A percentile compares a stretch with the other conserved stretches of the same genome.
phyloP scores from a whole-genome alignment of 2,797 vertebrate genomes.

The Anisognathus igniventris region DNA sequence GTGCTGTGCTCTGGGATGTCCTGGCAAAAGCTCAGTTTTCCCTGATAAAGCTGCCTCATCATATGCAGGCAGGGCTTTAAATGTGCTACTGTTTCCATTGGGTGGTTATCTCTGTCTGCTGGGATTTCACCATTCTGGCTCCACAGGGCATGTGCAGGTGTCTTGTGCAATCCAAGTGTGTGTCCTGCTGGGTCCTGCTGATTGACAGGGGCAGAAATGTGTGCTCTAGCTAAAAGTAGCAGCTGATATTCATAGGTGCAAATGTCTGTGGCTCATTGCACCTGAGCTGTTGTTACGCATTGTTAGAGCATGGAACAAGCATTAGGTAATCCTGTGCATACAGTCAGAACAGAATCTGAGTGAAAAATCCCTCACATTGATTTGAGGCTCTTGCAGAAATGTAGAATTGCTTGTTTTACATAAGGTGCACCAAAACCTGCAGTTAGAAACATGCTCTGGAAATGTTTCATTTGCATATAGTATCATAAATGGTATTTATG shows the following conservation, averaged over 20 bases:
- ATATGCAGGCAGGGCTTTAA: background rate
- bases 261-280: background rate
- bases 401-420: background rate
- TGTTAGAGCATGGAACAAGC: background rate
- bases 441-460: background rate
- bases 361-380: background rate
- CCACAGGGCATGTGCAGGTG: background rate
- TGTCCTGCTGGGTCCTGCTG: background rate
- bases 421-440: background rate
- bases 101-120: background rate
- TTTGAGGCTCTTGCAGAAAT: background rate
- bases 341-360: background rate
- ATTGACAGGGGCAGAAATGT: background rate
- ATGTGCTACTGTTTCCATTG: background rate
- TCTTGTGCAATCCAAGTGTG: background rate
- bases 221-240: background rate
- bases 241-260: background rate
- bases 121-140: background rate
- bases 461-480: background rate
- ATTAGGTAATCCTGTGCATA: background rate
- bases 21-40: background rate
- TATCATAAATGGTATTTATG: background rate
- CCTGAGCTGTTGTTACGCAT: background rate
- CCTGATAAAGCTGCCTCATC: background rate
- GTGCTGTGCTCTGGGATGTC: background rate